Conservation (phyloP, 2,797 vertebrate genomes). For the Takifugu rubripes region DNA sequence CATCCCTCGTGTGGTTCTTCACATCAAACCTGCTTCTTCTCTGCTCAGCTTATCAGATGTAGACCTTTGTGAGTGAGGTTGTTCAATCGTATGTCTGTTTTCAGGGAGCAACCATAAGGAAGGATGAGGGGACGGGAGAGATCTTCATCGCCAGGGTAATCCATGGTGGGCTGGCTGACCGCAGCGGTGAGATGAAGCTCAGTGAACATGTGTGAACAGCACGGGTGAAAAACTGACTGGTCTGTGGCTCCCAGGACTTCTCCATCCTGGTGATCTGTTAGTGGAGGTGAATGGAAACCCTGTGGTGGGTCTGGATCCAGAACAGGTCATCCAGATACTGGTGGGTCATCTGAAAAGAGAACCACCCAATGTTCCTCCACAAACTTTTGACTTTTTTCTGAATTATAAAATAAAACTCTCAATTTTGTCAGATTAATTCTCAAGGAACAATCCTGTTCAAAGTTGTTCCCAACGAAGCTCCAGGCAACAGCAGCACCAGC, state of each 20-base stretch:
- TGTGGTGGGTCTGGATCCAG: slow-evolving; percentile 86
- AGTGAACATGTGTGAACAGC: background rate
- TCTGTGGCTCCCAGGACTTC: slow-evolving; percentile 72
- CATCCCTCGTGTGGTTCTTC: no score
- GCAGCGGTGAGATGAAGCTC: slow-evolving; percentile 80
- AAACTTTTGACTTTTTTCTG: background rate
- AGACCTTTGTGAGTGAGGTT: no score
- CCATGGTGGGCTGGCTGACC: slow-evolving; percentile 89
- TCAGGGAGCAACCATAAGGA: slow-evolving; percentile 92
- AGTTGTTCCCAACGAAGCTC: slow-evolving; percentile 83
- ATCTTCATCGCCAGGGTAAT: slow-evolving; percentile 91
- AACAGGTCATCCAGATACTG: slow-evolving; percentile 89
- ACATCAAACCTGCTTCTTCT: no score
- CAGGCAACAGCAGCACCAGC: slow-evolving; percentile 73
- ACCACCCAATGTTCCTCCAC: background rate
- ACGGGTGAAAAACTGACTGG: background rate
- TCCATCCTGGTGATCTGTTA: slow-evolving; percentile 87
- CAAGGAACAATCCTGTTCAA: slow-evolving; percentile 89
- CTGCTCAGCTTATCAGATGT: no score
- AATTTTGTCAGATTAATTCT: slow-evolving; percentile 75
- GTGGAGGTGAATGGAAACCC: slow-evolving; percentile 89
- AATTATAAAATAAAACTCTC: background rate
- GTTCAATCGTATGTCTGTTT: slow-evolving; percentile 1
- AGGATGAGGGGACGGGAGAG: slow-evolving; percentile 84
- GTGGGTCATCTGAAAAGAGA: slow-evolving; percentile 58